Evolutionary conservation across 2,888 invertebrate species (phyloP), one percentile per base, ranked within the genome.

Genomic region (Tetropium fuscum): DNA sequence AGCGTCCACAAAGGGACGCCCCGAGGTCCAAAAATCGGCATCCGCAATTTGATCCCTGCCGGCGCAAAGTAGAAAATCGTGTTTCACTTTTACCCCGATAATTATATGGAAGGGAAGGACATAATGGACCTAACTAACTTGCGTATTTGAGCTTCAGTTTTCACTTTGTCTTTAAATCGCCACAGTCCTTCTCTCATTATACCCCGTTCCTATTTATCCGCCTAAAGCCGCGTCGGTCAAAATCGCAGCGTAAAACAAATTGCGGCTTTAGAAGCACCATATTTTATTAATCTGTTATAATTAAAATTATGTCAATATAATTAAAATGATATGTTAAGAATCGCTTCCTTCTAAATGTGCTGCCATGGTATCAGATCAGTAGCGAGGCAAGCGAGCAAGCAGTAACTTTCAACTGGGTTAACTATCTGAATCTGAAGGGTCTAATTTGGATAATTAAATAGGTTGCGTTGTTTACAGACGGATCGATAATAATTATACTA

Each of bases 361-460:
- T n/a, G n/a, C n/a, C n/a, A n/a, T n/a, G n/a, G n/a, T n/a, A n/a
- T n/a, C n/a, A n/a, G n/a, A n/a, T n/a, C n/a, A n/a, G n/a, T n/a
- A n/a, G 13, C 25, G 44, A 30, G n/a, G 3, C 44, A 27, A 44
- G 27, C 25, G 44, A 41, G 19, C 20, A 44, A 44, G 22, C 34
- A 18, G 43, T 54, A 58, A 64, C 54, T 60, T 58, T 45, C 11
- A 66, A 61, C 63, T 64, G 43, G 61, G 57, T 59, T 72, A 73
- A 72, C 72, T 66, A 67, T 70, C 69, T 71, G 70, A 71, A 71
- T 73, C 71, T 70, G 69, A 69, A 70, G 69, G 73, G 71, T 71
- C 69, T 72, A 72, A 73, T 73, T 73, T 71, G 66, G 68, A 64
- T 72, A 72, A 72, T 73, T 70, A 73, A 73, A 69, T 69, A 68